Conservation (phyloP, 1,140 invertebrate species). For the Wasmannia auropunctata region DNA sequence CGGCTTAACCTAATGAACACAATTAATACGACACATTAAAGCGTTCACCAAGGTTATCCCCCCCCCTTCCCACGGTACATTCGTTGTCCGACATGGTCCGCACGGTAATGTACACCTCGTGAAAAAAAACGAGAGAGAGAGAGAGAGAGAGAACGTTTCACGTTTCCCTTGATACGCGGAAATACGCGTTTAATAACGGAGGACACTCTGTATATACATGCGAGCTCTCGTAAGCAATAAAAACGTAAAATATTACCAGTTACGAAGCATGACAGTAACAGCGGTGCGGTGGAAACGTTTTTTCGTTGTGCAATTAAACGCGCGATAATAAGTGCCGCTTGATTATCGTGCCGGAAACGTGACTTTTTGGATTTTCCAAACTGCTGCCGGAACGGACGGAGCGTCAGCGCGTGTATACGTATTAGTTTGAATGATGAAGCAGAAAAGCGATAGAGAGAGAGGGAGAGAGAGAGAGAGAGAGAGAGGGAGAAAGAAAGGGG, state of each 20-base stretch:
- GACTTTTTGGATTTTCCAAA: constrained; percentile 74
- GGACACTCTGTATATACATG: neutral
- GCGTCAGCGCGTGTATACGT: constrained; percentile 21
- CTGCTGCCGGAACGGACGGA: constrained; percentile 7
- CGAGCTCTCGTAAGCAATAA: neutral
- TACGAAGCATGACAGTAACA: constrained; percentile 6
- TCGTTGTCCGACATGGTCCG: neutral
- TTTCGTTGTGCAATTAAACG: constrained; percentile 66
- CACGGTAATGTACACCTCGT: too few species aligned
- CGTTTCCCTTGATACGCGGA: neutral
- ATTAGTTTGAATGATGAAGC: constrained; percentile 45
- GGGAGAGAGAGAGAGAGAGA: neutral
- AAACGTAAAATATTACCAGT: neutral
- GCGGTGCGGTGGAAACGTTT: neutral
- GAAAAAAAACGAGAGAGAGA: too few species aligned
- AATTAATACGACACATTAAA: constrained; percentile 10
- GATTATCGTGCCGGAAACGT: constrained; percentile 69
- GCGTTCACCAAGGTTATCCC: neutral
- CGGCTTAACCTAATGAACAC: constrained; percentile 5
- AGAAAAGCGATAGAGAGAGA: neutral
- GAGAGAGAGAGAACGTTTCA: neutral
- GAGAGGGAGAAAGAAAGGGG: neutral
- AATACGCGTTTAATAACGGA: neutral
- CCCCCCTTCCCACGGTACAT: too few species aligned
- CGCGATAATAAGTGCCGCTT: constrained; percentile 64